Conservation (phyloP, 1,140 invertebrate species). For the Drosophila virilis region DNA sequence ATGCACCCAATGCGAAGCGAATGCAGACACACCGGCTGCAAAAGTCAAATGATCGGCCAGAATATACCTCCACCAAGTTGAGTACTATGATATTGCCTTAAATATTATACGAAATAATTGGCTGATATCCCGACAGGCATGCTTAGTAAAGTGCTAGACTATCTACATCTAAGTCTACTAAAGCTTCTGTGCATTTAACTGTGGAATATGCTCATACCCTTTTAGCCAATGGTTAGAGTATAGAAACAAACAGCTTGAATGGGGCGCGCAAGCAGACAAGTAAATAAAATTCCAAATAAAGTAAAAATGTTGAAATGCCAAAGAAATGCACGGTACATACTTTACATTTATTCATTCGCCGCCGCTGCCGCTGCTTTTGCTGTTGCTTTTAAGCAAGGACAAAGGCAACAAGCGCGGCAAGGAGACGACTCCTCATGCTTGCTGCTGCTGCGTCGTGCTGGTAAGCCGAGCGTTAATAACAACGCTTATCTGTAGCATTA, state of each 20-base stretch:
- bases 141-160: neutral
- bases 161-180: conserved; percentile 18
- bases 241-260: conserved; percentile 54
- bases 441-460: conserved; percentile 55
- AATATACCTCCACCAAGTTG: conserved; percentile 17
- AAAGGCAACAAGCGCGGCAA: conserved; percentile 48
- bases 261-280: conserved; percentile 61
- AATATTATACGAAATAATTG: neutral
- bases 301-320: conserved; percentile 78
- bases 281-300: conserved; percentile 82
- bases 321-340: conserved; percentile 81
- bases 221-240: neutral
- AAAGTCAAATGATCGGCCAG: conserved; percentile 9
- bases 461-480: conserved; percentile 83
- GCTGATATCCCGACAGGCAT: neutral
- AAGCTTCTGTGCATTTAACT: neutral
- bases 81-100: neutral
- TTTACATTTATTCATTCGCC: conserved; percentile 78
- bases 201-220: neutral
- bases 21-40: neutral
- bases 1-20: conserved; percentile 71
- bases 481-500: conserved; percentile 83
- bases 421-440: conserved; percentile 47
- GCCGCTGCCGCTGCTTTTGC: neutral
- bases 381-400: conserved; percentile 44